Evolutionary conservation across 1,140 invertebrate species (phyloP).

Genomic region (Drosophila pruinosa): DNA sequence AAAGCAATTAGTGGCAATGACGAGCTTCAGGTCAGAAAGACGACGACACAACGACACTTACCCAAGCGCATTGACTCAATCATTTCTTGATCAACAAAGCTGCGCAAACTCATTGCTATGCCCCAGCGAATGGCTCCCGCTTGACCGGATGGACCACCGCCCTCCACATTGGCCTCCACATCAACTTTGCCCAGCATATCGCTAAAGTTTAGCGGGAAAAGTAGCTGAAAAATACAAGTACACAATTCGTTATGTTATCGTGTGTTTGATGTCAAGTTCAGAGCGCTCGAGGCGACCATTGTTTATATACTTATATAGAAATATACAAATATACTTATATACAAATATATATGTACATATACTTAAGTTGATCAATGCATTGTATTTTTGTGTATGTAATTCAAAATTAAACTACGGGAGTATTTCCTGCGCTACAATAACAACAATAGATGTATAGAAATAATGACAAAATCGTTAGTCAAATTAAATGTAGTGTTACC

Average conservation of each 20-base stretch:
- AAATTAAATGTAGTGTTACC: constrained; percentile 51
- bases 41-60: constrained; percentile 81
- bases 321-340: constrained; percentile 17
- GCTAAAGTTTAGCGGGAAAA: constrained; percentile 94
- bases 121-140: constrained; percentile 94
- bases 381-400: constrained; percentile 16
- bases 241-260: constrained; percentile 20
- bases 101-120: constrained; percentile 90
- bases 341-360: constrained; percentile 4
- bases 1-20: constrained; percentile 57
- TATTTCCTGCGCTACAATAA: constrained; percentile 61
- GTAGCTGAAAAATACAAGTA: constrained; percentile 85
- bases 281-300: constrained; percentile 53
- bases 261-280: constrained; percentile 62
- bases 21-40: neutral
- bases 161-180: constrained; percentile 89
- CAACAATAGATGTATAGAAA: constrained; percentile 32
- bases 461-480: constrained; percentile 59
- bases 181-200: constrained; percentile 91
- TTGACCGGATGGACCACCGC: constrained; percentile 89
- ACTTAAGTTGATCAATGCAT: constrained; percentile 11
- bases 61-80: constrained; percentile 94
- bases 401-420: constrained; percentile 43
- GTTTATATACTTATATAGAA: constrained; percentile 42
- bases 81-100: constrained; percentile 90